phyloP scores from a whole-genome alignment of 2,888 invertebrate genomes.

The Caenorhabditis macrosperma region DNA sequence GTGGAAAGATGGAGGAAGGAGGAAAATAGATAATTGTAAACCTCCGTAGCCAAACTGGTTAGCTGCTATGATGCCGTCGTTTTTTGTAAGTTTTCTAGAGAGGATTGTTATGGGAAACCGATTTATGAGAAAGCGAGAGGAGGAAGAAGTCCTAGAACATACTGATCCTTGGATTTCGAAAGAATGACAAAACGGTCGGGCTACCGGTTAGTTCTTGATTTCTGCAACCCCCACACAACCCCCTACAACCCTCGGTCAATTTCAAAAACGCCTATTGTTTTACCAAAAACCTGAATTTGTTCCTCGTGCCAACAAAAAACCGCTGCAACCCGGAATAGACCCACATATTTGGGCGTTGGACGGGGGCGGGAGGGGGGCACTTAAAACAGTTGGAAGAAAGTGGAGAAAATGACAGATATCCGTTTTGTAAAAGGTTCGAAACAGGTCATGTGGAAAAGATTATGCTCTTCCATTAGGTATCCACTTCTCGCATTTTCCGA shows the following conservation, averaged over 20 bases:
- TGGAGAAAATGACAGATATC: conserved; percentile 37
- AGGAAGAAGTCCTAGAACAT: conserved; percentile 27
- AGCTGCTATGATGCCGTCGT: conserved; percentile 26
- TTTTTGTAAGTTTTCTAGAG: conserved; percentile 45
- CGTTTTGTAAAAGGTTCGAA: conserved; percentile 31
- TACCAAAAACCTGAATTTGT: conserved; percentile 36
- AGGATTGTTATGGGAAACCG: neutral
- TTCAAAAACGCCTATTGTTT: conserved; percentile 30
- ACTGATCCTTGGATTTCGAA: neutral
- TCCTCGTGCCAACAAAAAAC: conserved; percentile 3
- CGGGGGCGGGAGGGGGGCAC: neutral
- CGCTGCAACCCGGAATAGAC: neutral
- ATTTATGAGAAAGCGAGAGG: neutral
- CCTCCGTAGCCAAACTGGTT: conserved; percentile 42
- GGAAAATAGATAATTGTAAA: conserved; percentile 37
- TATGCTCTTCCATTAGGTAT: conserved; percentile 47
- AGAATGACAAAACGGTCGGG: too few species aligned
- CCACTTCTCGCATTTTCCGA: neutral
- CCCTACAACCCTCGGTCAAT: neutral
- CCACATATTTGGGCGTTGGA: too few species aligned
- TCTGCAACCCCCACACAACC: too few species aligned
- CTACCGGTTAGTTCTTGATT: too few species aligned
- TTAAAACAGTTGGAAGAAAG: neutral
- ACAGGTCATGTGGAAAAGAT: conserved; percentile 58
- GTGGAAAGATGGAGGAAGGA: neutral